Conservation (phyloP, 2,888 invertebrate genomes). For the Eristalis pertinax region DNA sequence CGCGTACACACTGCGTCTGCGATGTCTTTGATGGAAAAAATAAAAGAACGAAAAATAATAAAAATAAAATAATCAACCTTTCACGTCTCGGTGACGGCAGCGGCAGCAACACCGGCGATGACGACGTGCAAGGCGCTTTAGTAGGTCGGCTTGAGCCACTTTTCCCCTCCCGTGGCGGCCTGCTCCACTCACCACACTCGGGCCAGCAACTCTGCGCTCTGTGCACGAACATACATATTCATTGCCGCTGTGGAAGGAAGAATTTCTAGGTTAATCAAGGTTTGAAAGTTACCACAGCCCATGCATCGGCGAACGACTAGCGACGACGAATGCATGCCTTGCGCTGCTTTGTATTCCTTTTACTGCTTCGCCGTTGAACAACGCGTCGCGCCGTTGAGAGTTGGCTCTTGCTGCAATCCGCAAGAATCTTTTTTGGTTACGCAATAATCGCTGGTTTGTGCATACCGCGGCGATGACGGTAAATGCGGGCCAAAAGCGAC, state of each 20-base stretch:
- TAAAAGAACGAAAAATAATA: background rate
- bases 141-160: constrained; percentile 62
- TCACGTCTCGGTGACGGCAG: constrained; percentile 48
- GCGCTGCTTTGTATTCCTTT: constrained; percentile 43
- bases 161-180: constrained; percentile 17
- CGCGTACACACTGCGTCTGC: constrained; percentile 44
- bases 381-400: too few species aligned
- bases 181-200: background rate
- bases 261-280: constrained; percentile 71
- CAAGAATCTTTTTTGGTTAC: constrained; percentile 56
- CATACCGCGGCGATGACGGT: background rate
- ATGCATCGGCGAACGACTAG: background rate
- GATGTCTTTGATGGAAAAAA: constrained; percentile 46
- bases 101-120: constrained; percentile 5
- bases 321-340: constrained; percentile 1
- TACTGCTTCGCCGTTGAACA: constrained; percentile 38
- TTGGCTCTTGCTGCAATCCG: constrained; percentile 30
- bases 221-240: constrained; percentile 33
- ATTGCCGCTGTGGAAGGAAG: constrained; percentile 56
- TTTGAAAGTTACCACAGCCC: constrained; percentile 59
- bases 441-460: constrained; percentile 44
- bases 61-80: constrained; percentile 59
- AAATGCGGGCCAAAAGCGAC: background rate
- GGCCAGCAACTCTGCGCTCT: background rate
- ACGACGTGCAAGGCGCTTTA: constrained; percentile 59